Percentiles rank a stretch among this genome's conserved stretches.
phyloP scores from a whole-genome alignment of 2,797 vertebrate genomes.

The Chanos chanos region DNA sequence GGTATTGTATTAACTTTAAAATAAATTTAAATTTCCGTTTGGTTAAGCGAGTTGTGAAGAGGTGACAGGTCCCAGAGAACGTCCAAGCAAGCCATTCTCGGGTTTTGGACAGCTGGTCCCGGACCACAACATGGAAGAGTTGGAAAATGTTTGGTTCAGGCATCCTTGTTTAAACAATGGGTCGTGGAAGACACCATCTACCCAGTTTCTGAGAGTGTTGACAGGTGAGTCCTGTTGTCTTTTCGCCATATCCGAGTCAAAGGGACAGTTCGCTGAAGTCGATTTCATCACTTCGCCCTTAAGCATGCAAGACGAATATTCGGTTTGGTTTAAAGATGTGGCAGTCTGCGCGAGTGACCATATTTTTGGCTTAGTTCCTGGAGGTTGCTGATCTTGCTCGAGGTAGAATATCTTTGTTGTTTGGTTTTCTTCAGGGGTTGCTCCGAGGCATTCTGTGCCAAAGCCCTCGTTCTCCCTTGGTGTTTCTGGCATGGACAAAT shows the following conservation, averaged over 20 bases:
- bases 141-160: conserved; percentile 78
- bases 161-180: conserved; percentile 85
- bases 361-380: conserved; percentile 87
- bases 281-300: conserved; percentile 19
- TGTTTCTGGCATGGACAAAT: conserved; percentile 52
- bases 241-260: conserved; percentile 66
- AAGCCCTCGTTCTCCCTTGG: conserved; percentile 76
- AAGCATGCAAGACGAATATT: conserved; percentile 90
- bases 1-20: too few species aligned
- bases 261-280: conserved; percentile 56
- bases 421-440: conserved; percentile 56
- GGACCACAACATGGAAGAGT: conserved; percentile 80
- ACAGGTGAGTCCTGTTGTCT: conserved; percentile 88
- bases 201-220: conserved; percentile 93
- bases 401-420: conserved; percentile 70
- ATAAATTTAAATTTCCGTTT: conserved; percentile 32
- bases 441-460: conserved; percentile 66
- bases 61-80: conserved; percentile 66
- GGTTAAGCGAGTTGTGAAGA: conserved; percentile 38
- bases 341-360: conserved; percentile 97
- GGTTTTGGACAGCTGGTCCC: conserved; percentile 69
- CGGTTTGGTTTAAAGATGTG: conserved; percentile 80
- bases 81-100: conserved; percentile 74
- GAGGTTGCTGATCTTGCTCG: conserved; percentile 68
- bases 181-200: conserved; percentile 94